Percentiles rank a stretch among this genome's conserved stretches.
These are phyloP conservation scores for Athripsodes cinereus DNA, from an alignment of 2,888 invertebrate species.

Conservation along the genomic window DNA sequence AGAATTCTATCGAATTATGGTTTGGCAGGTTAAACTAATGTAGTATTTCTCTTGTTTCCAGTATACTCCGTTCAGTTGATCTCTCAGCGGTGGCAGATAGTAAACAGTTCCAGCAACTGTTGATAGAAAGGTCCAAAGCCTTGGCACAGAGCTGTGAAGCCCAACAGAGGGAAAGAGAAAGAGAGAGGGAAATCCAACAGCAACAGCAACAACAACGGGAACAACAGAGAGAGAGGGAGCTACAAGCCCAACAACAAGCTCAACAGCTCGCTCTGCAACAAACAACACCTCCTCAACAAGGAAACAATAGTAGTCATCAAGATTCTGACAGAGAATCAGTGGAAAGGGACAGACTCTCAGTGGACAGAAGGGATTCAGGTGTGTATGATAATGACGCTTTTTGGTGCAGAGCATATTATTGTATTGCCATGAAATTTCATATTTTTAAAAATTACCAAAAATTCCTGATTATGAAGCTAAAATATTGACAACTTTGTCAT, in stretches of 20 bases:
- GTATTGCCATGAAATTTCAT: background rate
- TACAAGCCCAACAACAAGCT: conserved; percentile 19
- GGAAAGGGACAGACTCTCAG: conserved; percentile 29
- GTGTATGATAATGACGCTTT: conserved; percentile 15
- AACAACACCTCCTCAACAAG: conserved; percentile 30
- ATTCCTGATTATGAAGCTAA: background rate
- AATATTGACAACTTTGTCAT: no score
- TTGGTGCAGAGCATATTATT: conserved; percentile 11
- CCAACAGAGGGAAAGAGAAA: conserved; percentile 34
- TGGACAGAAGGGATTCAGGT: conserved; percentile 30
- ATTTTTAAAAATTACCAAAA: background rate
- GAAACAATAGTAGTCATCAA: conserved; percentile 28
- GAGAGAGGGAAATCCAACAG: conserved; percentile 31
- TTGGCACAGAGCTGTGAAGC: conserved; percentile 37
- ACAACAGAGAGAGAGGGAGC: conserved; percentile 20
- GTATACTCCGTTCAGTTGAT: conserved; percentile 75
- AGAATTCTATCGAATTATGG: no score
- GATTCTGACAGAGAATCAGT: conserved; percentile 30
- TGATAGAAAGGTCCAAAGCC: conserved; percentile 71
- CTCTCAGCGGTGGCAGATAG: conserved; percentile 53
- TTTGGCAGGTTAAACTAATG: no score
- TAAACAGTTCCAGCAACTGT: conserved; percentile 65
- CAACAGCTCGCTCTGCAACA: conserved; percentile 31
- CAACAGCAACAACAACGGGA: conserved; percentile 19
- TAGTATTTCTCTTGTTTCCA: conserved; percentile 39